Conservation (phyloP, 2,113 vertebrate species). For the Burhinus oedicnemus region DNA sequence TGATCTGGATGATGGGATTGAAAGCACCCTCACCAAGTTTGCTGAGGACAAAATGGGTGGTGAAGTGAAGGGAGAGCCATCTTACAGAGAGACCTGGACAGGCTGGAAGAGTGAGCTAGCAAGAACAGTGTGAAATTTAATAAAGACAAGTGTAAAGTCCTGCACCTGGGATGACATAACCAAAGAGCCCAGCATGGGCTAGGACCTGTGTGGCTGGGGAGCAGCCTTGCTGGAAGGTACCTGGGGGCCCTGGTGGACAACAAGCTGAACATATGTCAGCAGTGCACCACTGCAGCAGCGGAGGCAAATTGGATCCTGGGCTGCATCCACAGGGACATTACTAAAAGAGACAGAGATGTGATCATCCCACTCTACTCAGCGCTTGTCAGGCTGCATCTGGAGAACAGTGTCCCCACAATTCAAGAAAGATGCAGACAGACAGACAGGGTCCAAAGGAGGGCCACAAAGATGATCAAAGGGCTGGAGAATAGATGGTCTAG, state of each 20-base stretch:
- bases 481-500: neutral
- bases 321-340: neutral
- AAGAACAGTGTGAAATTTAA: neutral
- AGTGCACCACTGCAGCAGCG: rapidly evolving
- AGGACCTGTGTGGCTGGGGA: neutral
- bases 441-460: neutral
- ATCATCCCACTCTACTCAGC: too few species aligned
- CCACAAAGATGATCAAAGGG: rapidly evolving
- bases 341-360: neutral
- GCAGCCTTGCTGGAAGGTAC: neutral
- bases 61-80: neutral
- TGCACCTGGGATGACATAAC: neutral
- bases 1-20: neutral
- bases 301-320: neutral
- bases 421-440: neutral
- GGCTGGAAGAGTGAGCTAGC: neutral
- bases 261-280: neutral
- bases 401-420: neutral
- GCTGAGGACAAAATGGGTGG: neutral
- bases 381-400: neutral
- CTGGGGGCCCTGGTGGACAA: neutral
- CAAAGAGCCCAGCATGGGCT: neutral
- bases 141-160: neutral
- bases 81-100: neutral
- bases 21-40: neutral